Conservation (phyloP, 1,140 invertebrate species). For the Zaprionus ornatus region DNA sequence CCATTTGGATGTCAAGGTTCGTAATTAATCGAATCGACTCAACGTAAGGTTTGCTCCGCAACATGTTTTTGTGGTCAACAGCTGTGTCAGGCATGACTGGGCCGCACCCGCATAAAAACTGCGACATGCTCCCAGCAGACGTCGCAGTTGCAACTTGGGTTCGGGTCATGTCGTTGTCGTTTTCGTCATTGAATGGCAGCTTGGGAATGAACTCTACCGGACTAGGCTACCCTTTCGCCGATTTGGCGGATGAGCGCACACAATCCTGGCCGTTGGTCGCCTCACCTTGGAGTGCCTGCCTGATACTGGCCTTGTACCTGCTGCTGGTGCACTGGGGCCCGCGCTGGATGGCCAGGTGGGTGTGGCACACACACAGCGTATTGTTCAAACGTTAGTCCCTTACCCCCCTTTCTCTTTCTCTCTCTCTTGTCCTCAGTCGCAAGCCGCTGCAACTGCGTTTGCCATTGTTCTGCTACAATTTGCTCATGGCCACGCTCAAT, state of each 20-base stretch:
- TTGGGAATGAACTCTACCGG: neutral
- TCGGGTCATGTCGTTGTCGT: conserved; percentile 1
- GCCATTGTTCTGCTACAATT: conserved; percentile 93
- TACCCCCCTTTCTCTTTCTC: neutral
- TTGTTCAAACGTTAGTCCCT: neutral
- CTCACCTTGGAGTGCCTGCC: conserved; percentile 90
- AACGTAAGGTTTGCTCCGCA: neutral
- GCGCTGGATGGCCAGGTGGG: conserved; percentile 90
- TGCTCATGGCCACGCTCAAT: conserved; percentile 93
- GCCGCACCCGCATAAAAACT: neutral
- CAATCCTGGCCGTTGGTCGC: conserved; percentile 94
- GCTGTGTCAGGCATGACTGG: neutral
- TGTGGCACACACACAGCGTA: neutral
- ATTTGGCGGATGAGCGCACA: conserved; percentile 86
- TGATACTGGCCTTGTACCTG: conserved; percentile 91
- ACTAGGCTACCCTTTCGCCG: conserved; percentile 48
- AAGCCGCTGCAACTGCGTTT: conserved; percentile 91
- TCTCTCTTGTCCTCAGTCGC: conserved; percentile 80
- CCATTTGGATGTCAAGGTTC: neutral
- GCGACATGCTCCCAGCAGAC: neutral
- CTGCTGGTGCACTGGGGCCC: conserved; percentile 92
- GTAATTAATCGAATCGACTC: neutral
- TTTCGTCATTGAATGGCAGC: conserved; percentile 16
- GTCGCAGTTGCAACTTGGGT: neutral
- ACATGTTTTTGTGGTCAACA: neutral